Conservation (phyloP, 2,888 invertebrate species). For the Trachelus tabidus region DNA sequence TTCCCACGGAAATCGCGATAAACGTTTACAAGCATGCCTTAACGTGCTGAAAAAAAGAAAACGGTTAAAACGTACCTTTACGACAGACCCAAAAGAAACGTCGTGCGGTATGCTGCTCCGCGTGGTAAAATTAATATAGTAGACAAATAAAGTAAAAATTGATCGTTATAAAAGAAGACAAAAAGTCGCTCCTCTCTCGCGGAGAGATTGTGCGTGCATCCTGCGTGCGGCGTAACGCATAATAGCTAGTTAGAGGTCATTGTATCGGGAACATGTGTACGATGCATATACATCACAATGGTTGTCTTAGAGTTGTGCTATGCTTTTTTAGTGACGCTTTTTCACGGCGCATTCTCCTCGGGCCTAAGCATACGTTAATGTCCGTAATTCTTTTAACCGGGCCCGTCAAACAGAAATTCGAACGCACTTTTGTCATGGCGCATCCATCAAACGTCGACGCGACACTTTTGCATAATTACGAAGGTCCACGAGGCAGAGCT, state of each 20-base stretch:
- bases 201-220: conserved; percentile 1
- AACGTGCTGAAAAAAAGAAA: not conserved
- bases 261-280: conserved; percentile 52
- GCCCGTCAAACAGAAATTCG: conserved; percentile 26
- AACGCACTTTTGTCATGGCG: conserved; percentile 41
- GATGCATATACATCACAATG: conserved; percentile 55
- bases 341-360: conserved; percentile 6
- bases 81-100: no score
- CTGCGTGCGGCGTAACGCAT: conserved; percentile 26
- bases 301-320: conserved; percentile 42
- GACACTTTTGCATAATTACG: conserved; percentile 5
- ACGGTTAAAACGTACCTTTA: no score
- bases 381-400: conserved; percentile 40
- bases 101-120: no score
- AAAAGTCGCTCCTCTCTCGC: not conserved
- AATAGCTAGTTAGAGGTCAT: conserved; percentile 61
- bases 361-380: not conserved
- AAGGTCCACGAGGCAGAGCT: not conserved
- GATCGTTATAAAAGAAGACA: not conserved
- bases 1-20: not conserved
- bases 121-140: no score
- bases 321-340: conserved; percentile 50
- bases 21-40: not conserved
- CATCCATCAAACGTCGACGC: conserved; percentile 46
- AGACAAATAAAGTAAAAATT: no score